phyloP scores from a whole-genome alignment of 2,888 invertebrate species.

The Gisinianus flammeolus region DNA sequence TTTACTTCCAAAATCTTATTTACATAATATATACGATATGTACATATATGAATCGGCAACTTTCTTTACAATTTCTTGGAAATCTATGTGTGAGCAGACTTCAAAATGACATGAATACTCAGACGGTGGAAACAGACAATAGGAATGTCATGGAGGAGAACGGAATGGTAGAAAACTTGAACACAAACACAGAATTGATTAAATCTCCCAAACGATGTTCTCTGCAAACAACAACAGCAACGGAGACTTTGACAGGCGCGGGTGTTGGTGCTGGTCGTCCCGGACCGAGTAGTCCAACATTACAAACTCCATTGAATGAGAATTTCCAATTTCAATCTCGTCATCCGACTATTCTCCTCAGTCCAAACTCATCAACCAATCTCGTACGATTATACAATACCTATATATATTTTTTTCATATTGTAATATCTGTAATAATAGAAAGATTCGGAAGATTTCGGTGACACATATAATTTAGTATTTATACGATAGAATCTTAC shows the following conservation, averaged over 20 bases:
- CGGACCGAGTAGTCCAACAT: no score
- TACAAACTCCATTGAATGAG: background rate
- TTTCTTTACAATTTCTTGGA: no score
- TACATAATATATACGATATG: background rate
- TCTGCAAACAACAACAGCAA: background rate
- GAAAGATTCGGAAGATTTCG: no score
- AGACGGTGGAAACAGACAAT: background rate
- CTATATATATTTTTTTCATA: no score
- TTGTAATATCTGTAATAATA: no score
- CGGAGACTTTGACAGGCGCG: background rate
- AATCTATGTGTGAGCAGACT: no score
- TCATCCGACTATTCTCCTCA: background rate
- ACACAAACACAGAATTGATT: background rate
- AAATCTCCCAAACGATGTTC: background rate
- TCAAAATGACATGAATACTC: conserved; percentile 2
- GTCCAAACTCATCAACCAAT: background rate
- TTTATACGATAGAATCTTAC: no score
- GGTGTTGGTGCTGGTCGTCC: background rate
- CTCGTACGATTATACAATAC: conserved; percentile 9
- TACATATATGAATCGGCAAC: no score
- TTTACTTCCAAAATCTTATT: background rate
- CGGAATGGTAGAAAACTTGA: background rate
- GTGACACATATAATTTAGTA: no score
- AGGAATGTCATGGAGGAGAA: background rate
- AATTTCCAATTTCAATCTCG: background rate